phyloP scores from a whole-genome alignment of 1,140 invertebrate species.

The Zaprionus africanus region DNA sequence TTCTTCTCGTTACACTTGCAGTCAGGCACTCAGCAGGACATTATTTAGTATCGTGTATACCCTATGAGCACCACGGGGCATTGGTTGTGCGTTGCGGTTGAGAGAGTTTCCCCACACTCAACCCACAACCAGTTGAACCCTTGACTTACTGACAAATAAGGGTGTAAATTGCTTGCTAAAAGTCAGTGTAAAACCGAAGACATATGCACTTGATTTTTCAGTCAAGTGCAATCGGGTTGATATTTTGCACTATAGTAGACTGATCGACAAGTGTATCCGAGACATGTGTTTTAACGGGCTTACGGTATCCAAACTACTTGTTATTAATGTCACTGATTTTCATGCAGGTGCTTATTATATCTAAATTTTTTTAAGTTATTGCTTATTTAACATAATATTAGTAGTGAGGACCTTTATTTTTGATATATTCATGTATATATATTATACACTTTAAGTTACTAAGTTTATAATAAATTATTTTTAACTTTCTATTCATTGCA shows the following conservation, averaged over 20 bases:
- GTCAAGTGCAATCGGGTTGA: neutral
- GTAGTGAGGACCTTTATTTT: no score
- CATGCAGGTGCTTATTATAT: no score
- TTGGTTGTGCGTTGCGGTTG: slow-evolving; percentile 4
- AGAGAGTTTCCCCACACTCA: neutral
- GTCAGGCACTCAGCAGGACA: slow-evolving; percentile 5
- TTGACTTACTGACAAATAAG: slow-evolving; percentile 12
- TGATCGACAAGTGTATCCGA: no score
- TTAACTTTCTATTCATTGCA: no score
- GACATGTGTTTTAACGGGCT: no score
- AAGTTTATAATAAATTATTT: no score
- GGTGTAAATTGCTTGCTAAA: slow-evolving; percentile 2
- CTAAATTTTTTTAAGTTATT: no score
- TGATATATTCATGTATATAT: no score
- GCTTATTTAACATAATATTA: no score
- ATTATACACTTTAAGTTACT: no score
- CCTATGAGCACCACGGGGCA: slow-evolving; percentile 22
- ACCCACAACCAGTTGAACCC: neutral
- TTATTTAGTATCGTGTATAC: slow-evolving; percentile 19
- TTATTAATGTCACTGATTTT: no score
- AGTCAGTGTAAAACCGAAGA: slow-evolving; percentile 9
- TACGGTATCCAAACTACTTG: no score
- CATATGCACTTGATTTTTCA: slow-evolving; percentile 7
- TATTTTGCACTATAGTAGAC: neutral
- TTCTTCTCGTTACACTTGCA: neutral